Evolutionary conservation across 2,888 invertebrate genomes (phyloP), one percentile per base, ranked within the genome.

Genomic region (Plebejus melissa): DNA sequence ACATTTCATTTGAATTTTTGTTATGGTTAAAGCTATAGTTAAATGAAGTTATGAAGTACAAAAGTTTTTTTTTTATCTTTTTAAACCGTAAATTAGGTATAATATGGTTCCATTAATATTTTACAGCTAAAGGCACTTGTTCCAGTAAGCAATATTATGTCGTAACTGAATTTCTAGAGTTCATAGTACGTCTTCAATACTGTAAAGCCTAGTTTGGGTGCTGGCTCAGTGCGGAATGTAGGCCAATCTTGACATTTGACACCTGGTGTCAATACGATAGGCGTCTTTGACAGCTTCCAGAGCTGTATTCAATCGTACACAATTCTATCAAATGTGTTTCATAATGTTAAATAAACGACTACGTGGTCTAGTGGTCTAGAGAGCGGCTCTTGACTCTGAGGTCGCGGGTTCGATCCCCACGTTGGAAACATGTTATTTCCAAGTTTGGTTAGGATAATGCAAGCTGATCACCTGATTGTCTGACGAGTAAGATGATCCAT

Each of bases 211-310:
- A 22, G 22, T 22, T 65, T 65, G 65, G 32, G 65, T 65, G 7
- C 5, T 65, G 65, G 32, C 32, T 36, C 65, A 32, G 2, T 36
- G 65, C 32, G 13, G 16, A 65, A 65, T 65, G 32, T 65, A 65
- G 65, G 65, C 32, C 65, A 65, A 5, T 16, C 65, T 65, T 65
- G 65, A 65, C 32, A 65, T 32, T 65, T 65, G 65, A 13, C 65
- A 65, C 32, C 65, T 36, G 32, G 32, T 36, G 32, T 5, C 65
- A 65, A 65, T 22, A 28, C 60, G n/a, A 22, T 7, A 58, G 16
- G n/a, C 58, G 58, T 58, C 58, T 11, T 60, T 11, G 60, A 60
- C 28, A 28, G 60, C 60, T 28, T 11, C 11, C 11, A 22, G 60
- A 22, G 28, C 11, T 60, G 58, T 22, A 2, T 58, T 58, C 58